Conservation (phyloP, 2,113 vertebrate species). For the Taurulus bubalis region DNA sequence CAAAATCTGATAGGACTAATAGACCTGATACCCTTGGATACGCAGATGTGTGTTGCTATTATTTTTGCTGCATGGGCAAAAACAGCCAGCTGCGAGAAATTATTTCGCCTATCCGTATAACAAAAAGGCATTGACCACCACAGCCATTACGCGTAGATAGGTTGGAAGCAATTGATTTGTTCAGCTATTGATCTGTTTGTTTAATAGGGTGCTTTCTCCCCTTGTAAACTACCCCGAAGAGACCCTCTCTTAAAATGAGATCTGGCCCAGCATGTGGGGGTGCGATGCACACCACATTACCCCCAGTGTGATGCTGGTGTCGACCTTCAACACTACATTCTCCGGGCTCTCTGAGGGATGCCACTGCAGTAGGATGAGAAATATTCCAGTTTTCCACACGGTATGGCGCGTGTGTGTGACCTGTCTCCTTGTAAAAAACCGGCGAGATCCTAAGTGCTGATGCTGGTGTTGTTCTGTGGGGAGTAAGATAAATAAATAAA, state of each 20-base stretch:
- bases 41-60: conserved; percentile 51
- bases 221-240: conserved; percentile 39
- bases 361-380: conserved; percentile 33
- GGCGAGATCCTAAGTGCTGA: conserved; percentile 77
- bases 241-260: conserved; percentile 52
- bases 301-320: conserved; percentile 36
- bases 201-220: conserved; percentile 34
- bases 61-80: conserved; percentile 60
- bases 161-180: conserved; percentile 65
- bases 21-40: conserved; percentile 60
- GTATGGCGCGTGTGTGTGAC: conserved; percentile 41
- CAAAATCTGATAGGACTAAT: conserved; percentile 30
- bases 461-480: conserved; percentile 63
- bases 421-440: conserved; percentile 61
- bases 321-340: conserved; percentile 55
- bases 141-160: conserved; percentile 34
- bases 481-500: conserved; percentile 73
- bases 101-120: conserved; percentile 9
- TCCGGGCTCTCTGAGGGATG: conserved; percentile 44
- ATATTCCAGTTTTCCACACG: conserved; percentile 42
- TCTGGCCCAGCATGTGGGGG: background rate
- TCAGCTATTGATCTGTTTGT: conserved; percentile 73
- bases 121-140: conserved; percentile 24
- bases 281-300: conserved; percentile 39
- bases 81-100: conserved; percentile 29